These are phyloP conservation scores for Halesus radiatus DNA, from an alignment of 1,140 invertebrate species.

Conservation along the genomic window DNA sequence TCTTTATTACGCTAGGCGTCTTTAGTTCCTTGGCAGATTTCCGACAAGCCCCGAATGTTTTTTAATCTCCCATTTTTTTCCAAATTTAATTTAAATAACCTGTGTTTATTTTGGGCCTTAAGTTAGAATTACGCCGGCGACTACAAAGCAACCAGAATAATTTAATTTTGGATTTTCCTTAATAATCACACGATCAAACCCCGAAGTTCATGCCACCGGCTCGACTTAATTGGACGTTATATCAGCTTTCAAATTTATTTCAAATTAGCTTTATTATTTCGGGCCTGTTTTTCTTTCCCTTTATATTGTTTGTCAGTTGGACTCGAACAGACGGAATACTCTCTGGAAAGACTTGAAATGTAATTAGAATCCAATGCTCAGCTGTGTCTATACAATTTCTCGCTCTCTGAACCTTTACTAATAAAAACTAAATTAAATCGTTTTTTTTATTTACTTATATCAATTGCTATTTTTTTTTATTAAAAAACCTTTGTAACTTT, in stretches of 20 bases:
- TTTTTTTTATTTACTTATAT: too few species aligned
- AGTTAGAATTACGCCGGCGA: background rate
- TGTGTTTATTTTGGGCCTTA: background rate
- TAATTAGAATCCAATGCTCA: too few species aligned
- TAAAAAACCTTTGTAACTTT: too few species aligned
- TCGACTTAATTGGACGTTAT: constrained; percentile 26
- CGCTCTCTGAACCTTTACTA: too few species aligned
- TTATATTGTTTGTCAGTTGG: background rate
- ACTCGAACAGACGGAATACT: background rate
- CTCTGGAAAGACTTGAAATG: too few species aligned
- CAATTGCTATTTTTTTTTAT: too few species aligned
- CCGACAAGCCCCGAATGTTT: background rate
- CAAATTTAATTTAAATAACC: constrained; percentile 1
- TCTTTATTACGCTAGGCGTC: too few species aligned
- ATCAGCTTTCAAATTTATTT: constrained; percentile 39
- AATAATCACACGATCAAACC: constrained; percentile 4
- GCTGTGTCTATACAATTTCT: too few species aligned
- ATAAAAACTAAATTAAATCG: too few species aligned
- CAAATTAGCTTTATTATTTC: constrained; percentile 28
- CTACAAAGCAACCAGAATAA: constrained; percentile 17
- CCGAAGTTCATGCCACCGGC: background rate
- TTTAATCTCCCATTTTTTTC: background rate
- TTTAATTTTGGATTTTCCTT: constrained; percentile 27
- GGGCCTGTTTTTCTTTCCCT: constrained; percentile 16
- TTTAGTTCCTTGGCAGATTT: too few species aligned